Percentiles rank a stretch among this genome's conserved stretches.
These are phyloP conservation scores for Drosophila teissieri DNA, from an alignment of 1,140 invertebrate species.

Conservation along the genomic window DNA sequence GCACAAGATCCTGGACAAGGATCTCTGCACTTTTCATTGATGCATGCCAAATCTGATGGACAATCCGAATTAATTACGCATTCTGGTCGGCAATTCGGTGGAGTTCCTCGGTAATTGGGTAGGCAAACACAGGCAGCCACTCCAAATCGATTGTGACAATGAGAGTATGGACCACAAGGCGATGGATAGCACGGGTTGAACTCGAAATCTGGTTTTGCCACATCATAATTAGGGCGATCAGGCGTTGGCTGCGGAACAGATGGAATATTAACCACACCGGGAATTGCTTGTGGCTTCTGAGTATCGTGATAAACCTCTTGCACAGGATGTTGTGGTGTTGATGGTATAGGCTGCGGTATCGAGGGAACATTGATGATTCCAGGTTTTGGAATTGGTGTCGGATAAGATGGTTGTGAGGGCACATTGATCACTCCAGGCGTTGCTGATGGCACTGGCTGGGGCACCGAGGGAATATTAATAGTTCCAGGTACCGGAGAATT, in stretches of 20 bases:
- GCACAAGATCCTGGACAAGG: slow-evolving; percentile 92
- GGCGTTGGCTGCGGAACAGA: slow-evolving; percentile 16
- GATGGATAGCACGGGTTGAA: slow-evolving; percentile 88
- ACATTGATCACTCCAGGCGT: slow-evolving; percentile 22
- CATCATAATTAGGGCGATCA: slow-evolving; percentile 84
- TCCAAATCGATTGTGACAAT: slow-evolving; percentile 87
- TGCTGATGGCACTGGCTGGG: slow-evolving; percentile 1
- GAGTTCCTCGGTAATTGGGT: slow-evolving; percentile 88
- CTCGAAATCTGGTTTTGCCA: slow-evolving; percentile 85
- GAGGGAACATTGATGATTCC: slow-evolving; percentile 46
- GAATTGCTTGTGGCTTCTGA: slow-evolving; percentile 19
- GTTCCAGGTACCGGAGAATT: slow-evolving; percentile 40
- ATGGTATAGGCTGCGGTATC: slow-evolving; percentile 17
- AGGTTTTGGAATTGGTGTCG: slow-evolving; percentile 2
- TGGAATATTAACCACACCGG: slow-evolving; percentile 47
- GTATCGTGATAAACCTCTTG: slow-evolving; percentile 19
- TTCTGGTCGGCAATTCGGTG: slow-evolving; percentile 90
- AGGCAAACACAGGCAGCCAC: slow-evolving; percentile 88
- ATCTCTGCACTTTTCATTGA: slow-evolving; percentile 92
- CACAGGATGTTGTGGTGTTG: slow-evolving; percentile 3
- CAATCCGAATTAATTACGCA: slow-evolving; percentile 89
- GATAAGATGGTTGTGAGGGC: slow-evolving; percentile 47
- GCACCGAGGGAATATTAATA: slow-evolving; percentile 42
- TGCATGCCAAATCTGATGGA: slow-evolving; percentile 89
- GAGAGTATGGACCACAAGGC: slow-evolving; percentile 89